A percentile compares a stretch with the other conserved stretches of the same genome.
Conservation (phyloP, 2,797 vertebrate species). For the Epinephelus awoara region DNA sequence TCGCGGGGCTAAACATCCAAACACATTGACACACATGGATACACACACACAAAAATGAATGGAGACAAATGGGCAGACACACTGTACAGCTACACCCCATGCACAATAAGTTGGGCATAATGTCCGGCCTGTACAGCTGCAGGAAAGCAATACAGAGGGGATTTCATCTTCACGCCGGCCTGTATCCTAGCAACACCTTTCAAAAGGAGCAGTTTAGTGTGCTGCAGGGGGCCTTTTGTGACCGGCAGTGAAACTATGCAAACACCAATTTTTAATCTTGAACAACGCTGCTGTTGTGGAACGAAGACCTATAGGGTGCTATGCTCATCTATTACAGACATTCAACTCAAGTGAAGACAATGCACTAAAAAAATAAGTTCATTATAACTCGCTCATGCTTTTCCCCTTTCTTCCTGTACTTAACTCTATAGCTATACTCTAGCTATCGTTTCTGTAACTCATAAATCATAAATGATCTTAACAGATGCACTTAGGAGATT, state of each 20-base stretch:
- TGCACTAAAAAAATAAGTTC: slow-evolving; percentile 18
- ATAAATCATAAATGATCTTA: slow-evolving; percentile 70
- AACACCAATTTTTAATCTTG: slow-evolving; percentile 75
- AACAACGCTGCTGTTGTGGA: slow-evolving; percentile 56
- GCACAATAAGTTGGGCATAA: slow-evolving; percentile 48
- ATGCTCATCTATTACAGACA: slow-evolving; percentile 41
- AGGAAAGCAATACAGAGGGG: slow-evolving; percentile 73
- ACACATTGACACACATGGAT: neutral
- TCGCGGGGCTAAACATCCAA: neutral
- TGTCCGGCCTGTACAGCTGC: slow-evolving; percentile 71
- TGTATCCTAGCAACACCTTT: slow-evolving; percentile 93
- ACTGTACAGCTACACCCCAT: slow-evolving; percentile 10
- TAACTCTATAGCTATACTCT: slow-evolving; percentile 3
- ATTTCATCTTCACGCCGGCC: slow-evolving; percentile 82
- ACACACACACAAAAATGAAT: neutral
- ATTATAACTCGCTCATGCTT: slow-evolving; percentile 6
- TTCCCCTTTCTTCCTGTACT: neutral
- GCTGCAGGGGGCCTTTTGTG: slow-evolving; percentile 82
- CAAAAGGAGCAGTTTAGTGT: slow-evolving; percentile 83
- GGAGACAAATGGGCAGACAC: neutral
- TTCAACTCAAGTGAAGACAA: slow-evolving; percentile 15
- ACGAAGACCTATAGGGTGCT: slow-evolving; percentile 25
- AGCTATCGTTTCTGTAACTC: slow-evolving; percentile 28
- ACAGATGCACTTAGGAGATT: slow-evolving; percentile 75
- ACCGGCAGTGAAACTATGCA: slow-evolving; percentile 84